Conservation (phyloP, 2,888 invertebrate genomes). For the Machimus atricapillus region DNA sequence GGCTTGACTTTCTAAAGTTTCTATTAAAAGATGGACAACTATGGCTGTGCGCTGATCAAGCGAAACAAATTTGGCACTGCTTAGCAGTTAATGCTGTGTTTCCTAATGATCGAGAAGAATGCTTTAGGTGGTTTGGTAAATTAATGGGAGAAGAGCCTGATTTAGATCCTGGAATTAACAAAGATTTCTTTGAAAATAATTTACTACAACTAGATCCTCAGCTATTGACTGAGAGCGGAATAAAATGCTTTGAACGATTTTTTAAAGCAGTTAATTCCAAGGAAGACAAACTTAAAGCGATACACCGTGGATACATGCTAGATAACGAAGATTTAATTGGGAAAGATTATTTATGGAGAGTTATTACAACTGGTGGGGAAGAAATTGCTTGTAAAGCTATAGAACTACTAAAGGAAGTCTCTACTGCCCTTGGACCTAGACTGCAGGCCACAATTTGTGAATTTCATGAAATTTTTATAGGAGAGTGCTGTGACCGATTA, state of each 20-base stretch:
- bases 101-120: conserved; percentile 90
- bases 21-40: conserved; percentile 93
- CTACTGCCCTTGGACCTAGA: conserved; percentile 89
- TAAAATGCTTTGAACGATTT: conserved; percentile 81
- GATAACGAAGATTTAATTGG: conserved; percentile 96
- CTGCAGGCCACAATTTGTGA: conserved; percentile 78
- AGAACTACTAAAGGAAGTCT: conserved; percentile 89
- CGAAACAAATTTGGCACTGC: conserved; percentile 96
- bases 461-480: conserved; percentile 92
- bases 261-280: conserved; percentile 87
- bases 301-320: conserved; percentile 83
- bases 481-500: conserved; percentile 89
- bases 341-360: conserved; percentile 94
- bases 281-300: conserved; percentile 89
- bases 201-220: conserved; percentile 91
- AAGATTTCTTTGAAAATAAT: conserved; percentile 95
- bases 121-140: conserved; percentile 98
- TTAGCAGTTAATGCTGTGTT: conserved; percentile 93
- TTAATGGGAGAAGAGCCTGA: conserved; percentile 97
- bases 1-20: conserved; percentile 91
- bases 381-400: conserved; percentile 93
- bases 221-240: conserved; percentile 91
- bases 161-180: conserved; percentile 92
- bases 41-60: conserved; percentile 96
- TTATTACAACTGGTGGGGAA: conserved; percentile 88